These are phyloP conservation scores for Polyommatus icarus DNA, from an alignment of 2,888 invertebrate species.

Conservation along the genomic window DNA sequence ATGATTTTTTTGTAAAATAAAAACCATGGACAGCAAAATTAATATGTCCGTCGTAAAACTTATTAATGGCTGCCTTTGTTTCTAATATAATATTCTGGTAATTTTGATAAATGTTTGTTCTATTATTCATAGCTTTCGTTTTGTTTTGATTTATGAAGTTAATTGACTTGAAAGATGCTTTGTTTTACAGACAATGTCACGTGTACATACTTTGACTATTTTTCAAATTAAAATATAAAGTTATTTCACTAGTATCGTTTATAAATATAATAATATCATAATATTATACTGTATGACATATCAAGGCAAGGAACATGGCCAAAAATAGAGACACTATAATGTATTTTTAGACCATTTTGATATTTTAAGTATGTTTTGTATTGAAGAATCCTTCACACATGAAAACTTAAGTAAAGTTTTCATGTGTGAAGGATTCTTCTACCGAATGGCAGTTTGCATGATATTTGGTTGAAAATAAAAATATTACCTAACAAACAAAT, in stretches of 20 bases:
- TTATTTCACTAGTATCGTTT: no score
- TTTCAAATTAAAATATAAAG: neutral
- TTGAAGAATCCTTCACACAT: no score
- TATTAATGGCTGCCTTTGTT: slow-evolving; percentile 11
- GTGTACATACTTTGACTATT: neutral
- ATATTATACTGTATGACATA: no score
- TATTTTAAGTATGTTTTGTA: no score
- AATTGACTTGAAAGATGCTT: slow-evolving; percentile 21
- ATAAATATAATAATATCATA: no score
- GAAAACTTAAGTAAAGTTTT: no score
- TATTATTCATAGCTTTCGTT: slow-evolving; percentile 48
- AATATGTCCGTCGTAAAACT: slow-evolving; percentile 2
- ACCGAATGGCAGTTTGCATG: no score
- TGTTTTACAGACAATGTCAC: neutral
- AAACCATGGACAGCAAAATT: slow-evolving; percentile 11
- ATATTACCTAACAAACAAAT: neutral
- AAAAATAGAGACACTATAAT: no score
- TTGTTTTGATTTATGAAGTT: slow-evolving; percentile 43
- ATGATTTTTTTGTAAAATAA: neutral
- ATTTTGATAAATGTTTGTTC: slow-evolving; percentile 46
- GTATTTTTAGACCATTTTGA: no score
- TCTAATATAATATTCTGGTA: slow-evolving; percentile 35
- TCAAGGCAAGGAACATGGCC: no score
- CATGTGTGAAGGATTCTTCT: no score
- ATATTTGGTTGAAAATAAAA: neutral